These are phyloP conservation scores for Drosophila tristis DNA, from an alignment of 1,140 invertebrate species.

Conservation along the genomic window DNA sequence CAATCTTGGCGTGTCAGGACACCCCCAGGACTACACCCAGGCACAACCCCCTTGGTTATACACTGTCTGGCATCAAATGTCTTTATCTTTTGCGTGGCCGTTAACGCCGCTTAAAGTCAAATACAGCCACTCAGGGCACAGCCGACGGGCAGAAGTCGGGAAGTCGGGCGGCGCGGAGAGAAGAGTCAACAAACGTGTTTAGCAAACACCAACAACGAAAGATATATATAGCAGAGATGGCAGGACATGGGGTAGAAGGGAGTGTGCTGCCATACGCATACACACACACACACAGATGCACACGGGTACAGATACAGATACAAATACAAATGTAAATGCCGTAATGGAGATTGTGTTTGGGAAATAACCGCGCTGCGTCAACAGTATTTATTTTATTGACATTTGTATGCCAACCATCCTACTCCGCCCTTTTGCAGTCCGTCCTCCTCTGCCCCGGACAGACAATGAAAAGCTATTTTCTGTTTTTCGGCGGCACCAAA, in stretches of 20 bases:
- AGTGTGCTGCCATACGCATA: constrained; percentile 19
- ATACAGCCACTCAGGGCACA: constrained; percentile 68
- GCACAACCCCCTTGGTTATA: constrained; percentile 3
- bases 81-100: constrained; percentile 71
- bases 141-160: no score
- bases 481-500: constrained; percentile 62
- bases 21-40: not conserved
- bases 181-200: constrained; percentile 62
- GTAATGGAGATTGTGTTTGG: constrained; percentile 80
- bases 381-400: constrained; percentile 82
- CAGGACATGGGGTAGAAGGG: not conserved
- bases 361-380: constrained; percentile 81
- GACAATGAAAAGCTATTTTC: constrained; percentile 80
- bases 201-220: constrained; percentile 32
- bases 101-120: constrained; percentile 79
- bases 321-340: constrained; percentile 68
- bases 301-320: constrained; percentile 20
- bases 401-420: constrained; percentile 54
- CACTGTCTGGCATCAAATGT: constrained; percentile 74
- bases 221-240: not conserved
- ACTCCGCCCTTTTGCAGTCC: not conserved
- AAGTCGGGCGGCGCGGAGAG: no score
- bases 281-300: constrained; percentile 31
- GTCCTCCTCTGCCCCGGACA: constrained; percentile 6
- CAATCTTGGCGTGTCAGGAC: constrained; percentile 26